Evolutionary conservation across 1,140 invertebrate genomes (phyloP).

Genomic region (Nephila pilipes): DNA sequence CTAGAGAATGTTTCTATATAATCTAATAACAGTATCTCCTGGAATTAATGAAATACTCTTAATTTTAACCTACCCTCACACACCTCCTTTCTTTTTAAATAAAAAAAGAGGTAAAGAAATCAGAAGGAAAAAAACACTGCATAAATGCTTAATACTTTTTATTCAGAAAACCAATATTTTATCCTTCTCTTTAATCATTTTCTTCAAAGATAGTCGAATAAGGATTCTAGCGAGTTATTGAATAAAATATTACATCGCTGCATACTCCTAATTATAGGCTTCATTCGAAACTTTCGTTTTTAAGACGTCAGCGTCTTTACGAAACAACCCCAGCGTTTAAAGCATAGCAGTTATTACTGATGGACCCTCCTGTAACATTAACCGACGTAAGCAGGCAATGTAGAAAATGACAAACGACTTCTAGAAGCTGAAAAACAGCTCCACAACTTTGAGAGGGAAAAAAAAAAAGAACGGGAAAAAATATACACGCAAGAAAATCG

Average conservation of each 20-base stretch:
- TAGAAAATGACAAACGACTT: constrained; percentile 62
- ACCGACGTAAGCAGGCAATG: constrained; percentile 17
- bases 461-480: constrained; percentile 62
- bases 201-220: background rate
- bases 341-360: constrained; percentile 40
- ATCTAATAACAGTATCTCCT: too few species aligned
- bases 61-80: too few species aligned
- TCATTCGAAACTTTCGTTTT: constrained; percentile 44
- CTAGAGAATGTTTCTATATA: too few species aligned
- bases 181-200: constrained; percentile 21
- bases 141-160: background rate
- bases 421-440: constrained; percentile 43
- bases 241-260: constrained; percentile 43
- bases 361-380: constrained; percentile 47
- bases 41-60: too few species aligned
- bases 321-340: constrained; percentile 51
- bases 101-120: too few species aligned
- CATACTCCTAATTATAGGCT: constrained; percentile 49
- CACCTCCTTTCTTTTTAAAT: too few species aligned
- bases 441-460: constrained; percentile 8
- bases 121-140: background rate
- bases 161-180: constrained; percentile 32
- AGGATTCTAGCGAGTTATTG: background rate
- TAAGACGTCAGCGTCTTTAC: constrained; percentile 45
- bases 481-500: constrained; percentile 65